Evolutionary conservation across 2,113 vertebrate genomes (phyloP), one percentile per base, ranked within the genome.

Genomic region (Poecilia latipinna): DNA sequence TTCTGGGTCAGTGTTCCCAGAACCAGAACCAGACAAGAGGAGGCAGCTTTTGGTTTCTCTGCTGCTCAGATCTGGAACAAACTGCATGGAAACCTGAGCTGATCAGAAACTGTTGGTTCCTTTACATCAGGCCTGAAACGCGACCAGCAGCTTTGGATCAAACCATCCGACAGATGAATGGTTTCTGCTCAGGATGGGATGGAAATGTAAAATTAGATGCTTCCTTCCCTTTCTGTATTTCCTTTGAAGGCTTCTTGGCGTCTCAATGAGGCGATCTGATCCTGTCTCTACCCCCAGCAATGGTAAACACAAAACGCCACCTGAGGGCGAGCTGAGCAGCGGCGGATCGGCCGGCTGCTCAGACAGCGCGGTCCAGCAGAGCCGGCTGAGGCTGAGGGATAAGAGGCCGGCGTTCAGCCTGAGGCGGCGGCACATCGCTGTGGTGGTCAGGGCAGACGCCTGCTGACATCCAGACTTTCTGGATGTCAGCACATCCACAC

Each of bases 341-440:
- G 33, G 65, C 22, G 10, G 35, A 10, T 70, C 70, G 78, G 63
- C 61, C 78, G 73, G 68, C 74, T 74, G 35, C 35, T 35, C 35
- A 8, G 35, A 37, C 35, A 0, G 13, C 44, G 32, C 33, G 51
- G 83, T 82, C 87, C 87, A 87, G 76, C 81, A 86, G 65, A 80
- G 73, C 70, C 82, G 75, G 79, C 89, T 92, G 88, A 79, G 79
- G 85, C 79, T 81, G 33, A 65, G 51, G 84, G 87, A 90, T 90
- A 92, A 90, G 83, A 89, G 71, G 79, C 65, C 72, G 78, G 86
- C 92, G 86, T 87, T 71, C 69, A 78, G 83, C 87, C 86, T 72
- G 62, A 29, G 76, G 87, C 85, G 28, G 65, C 39, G 71, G 69
- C 35, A 0, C 10, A 11, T 37, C 35, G 35, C 35, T 37, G 2